Evolutionary conservation across 1,140 invertebrate species (phyloP).

Genomic region (Atta texana): DNA sequence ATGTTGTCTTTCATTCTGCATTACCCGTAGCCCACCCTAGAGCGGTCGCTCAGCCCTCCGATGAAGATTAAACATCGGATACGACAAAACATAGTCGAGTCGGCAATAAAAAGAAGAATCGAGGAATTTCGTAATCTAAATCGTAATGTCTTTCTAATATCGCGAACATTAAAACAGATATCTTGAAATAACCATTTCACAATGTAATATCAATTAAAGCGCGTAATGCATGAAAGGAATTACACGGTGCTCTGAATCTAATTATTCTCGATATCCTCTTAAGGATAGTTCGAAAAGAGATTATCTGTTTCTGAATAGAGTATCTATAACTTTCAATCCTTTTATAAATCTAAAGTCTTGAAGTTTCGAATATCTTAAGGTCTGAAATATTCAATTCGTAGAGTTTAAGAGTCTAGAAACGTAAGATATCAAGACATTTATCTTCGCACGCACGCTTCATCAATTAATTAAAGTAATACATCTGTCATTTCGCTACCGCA

Average conservation of each 20-base stretch:
- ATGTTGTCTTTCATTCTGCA: slow-evolving; percentile 19
- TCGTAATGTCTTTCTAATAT: neutral
- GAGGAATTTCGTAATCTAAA: neutral
- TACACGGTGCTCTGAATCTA: neutral
- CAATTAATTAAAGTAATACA: slow-evolving; percentile 26
- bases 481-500: slow-evolving; percentile 80
- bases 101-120: neutral
- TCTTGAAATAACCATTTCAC: neutral
- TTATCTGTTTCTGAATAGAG: neutral
- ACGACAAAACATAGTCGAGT: neutral
- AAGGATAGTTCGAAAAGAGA: neutral
- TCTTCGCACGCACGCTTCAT: neutral
- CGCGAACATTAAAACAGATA: neutral
- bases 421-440: neutral
- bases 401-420: neutral
- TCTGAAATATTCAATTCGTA: neutral
- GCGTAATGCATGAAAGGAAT: neutral
- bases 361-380: neutral
- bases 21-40: neutral
- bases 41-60: neutral
- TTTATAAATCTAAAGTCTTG: slow-evolving; percentile 7
- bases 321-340: neutral
- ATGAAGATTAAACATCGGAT: neutral
- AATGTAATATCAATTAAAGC: slow-evolving; percentile 13
- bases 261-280: neutral